A percentile compares a stretch with the other conserved stretches of the same genome.
Conservation (phyloP, 2,888 invertebrate genomes). For the Isotomurus palustris region DNA sequence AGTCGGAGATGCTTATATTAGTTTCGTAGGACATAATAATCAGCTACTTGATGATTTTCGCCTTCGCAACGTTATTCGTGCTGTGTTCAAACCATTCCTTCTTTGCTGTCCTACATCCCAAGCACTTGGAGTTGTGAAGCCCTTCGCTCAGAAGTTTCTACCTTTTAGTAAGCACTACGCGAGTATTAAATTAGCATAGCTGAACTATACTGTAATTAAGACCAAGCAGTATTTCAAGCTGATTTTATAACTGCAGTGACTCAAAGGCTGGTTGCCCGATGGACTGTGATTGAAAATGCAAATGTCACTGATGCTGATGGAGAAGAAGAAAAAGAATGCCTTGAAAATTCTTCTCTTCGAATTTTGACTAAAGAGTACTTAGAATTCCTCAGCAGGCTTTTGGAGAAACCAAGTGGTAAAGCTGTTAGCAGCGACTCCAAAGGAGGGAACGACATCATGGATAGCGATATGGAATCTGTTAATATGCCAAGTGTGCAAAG, state of each 20-base stretch:
- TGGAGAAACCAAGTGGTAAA: slow-evolving; percentile 15
- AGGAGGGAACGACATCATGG: slow-evolving; percentile 27
- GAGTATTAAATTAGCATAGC: background rate
- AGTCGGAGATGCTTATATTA: slow-evolving; percentile 38
- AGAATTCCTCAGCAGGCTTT: slow-evolving; percentile 35
- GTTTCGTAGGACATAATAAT: slow-evolving; percentile 37
- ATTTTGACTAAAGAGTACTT: slow-evolving; percentile 40
- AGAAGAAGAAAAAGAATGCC: slow-evolving; percentile 35
- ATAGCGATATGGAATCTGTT: slow-evolving; percentile 13
- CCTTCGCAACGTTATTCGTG: slow-evolving; percentile 31
- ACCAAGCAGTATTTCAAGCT: background rate
- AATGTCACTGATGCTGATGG: slow-evolving; percentile 23
- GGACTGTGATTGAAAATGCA: slow-evolving; percentile 34
- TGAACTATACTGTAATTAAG: background rate
- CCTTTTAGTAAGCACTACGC: slow-evolving; percentile 44
- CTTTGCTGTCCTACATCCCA: slow-evolving; percentile 32
- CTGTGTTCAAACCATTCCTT: slow-evolving; percentile 38
- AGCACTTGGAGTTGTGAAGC: slow-evolving; percentile 23
- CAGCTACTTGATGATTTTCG: slow-evolving; percentile 38
- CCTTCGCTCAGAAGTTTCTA: slow-evolving; percentile 40
- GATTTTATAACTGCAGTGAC: slow-evolving; percentile 26
- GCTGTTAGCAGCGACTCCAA: background rate
- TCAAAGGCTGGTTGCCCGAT: slow-evolving; percentile 32
- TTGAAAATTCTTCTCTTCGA: slow-evolving; percentile 39
- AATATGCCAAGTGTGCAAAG: background rate